Evolutionary conservation across 2,888 invertebrate species (phyloP).

Genomic region (Sarcophaga carnaria): DNA sequence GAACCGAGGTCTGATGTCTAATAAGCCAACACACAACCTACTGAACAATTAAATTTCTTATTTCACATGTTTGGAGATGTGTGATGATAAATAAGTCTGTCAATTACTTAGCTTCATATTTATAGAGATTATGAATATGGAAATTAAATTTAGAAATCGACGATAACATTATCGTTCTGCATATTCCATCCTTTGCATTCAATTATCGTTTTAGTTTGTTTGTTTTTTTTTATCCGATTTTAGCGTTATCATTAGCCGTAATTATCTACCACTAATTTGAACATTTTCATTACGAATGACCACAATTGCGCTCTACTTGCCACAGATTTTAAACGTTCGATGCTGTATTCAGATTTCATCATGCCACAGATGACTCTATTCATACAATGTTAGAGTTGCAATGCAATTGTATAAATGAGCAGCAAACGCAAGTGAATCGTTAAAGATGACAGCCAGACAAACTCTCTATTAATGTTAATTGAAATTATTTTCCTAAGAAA

Average conservation of each 20-base stretch:
- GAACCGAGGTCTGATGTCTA: no score
- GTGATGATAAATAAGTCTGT: no score
- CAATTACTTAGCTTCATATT: no score
- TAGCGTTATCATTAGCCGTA: conserved; percentile 6
- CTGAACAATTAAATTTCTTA: no score
- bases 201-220: no score
- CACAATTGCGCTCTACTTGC: conserved; percentile 24
- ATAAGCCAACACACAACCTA: no score
- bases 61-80: no score
- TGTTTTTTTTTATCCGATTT: conserved; percentile 5
- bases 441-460: conserved; percentile 39
- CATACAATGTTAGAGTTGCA: neutral
- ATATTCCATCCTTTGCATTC: no score
- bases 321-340: neutral
- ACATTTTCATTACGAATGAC: conserved; percentile 26
- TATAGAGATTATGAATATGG: no score
- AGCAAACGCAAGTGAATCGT: conserved; percentile 1
- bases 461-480: conserved; percentile 51
- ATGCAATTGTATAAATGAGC: neutral
- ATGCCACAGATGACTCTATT: neutral
- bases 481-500: conserved; percentile 42
- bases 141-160: no score
- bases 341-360: neutral
- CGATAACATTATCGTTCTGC: no score
- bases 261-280: conserved; percentile 10